Percentiles rank a stretch among this genome's conserved stretches.
Evolutionary conservation across 92 coral and sea anemone species (phyloP).

Genomic region (Desmophyllum pertusum): DNA sequence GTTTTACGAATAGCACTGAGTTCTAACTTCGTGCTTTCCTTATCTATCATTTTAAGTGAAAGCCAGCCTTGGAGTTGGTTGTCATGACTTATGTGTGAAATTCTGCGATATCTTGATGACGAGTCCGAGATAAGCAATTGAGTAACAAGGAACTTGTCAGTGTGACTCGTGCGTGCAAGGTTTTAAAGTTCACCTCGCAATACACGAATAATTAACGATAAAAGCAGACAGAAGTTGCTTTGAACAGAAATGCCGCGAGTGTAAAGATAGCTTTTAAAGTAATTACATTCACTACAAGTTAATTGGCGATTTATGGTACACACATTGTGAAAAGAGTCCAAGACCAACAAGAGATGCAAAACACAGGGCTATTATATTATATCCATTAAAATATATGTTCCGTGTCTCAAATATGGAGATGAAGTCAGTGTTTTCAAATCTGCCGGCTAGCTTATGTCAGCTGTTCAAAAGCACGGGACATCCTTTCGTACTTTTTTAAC

Average conservation of each 20-base stretch:
- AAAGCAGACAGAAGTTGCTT: conserved; percentile 35
- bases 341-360: conserved; percentile 37
- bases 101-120: conserved; percentile 41
- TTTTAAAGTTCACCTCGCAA: conserved; percentile 21
- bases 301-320: conserved; percentile 81
- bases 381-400: conserved; percentile 38
- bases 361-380: conserved; percentile 28
- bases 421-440: conserved; percentile 22
- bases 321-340: conserved; percentile 45
- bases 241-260: conserved; percentile 16
- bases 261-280: conserved; percentile 63
- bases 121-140: conserved; percentile 36
- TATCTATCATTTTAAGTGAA: conserved; percentile 23
- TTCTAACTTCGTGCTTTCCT: conserved; percentile 15
- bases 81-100: conserved; percentile 37
- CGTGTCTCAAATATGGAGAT: conserved; percentile 42
- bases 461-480: conserved; percentile 33
- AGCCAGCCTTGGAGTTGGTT: conserved; percentile 34
- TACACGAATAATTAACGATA: conserved; percentile 27
- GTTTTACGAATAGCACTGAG: not conserved
- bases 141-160: conserved; percentile 41
- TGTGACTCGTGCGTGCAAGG: conserved; percentile 23
- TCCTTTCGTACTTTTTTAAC: conserved; percentile 40
- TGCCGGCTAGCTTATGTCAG: conserved; percentile 35
- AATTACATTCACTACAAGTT: conserved; percentile 71